Conservation (phyloP, 37 sponge, comb jelly and placozoan species). For the Haliclona indistincta region DNA sequence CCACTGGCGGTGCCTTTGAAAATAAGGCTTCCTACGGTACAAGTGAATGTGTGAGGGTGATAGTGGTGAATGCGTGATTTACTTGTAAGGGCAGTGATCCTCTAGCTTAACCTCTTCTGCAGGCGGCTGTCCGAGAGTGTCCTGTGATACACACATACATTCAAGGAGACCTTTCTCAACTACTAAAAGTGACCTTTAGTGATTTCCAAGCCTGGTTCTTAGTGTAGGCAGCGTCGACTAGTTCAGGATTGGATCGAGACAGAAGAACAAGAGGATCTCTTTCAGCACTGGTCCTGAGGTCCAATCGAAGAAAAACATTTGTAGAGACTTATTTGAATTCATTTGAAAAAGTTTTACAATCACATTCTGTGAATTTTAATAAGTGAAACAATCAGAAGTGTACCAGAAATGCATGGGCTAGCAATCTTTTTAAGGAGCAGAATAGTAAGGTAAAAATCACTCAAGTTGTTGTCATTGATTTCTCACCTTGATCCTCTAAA, state of each 20-base stretch:
- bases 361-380: too few relatives aligned
- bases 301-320: background rate
- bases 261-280: conserved; percentile 80
- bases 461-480: too few relatives aligned
- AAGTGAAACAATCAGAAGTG: background rate
- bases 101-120: conserved; percentile 66
- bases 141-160: conserved; percentile 35
- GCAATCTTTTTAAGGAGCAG: too few relatives aligned
- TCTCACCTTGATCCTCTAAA: conserved; percentile 89
- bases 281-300: conserved; percentile 76
- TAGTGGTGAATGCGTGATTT: background rate
- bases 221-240: conserved; percentile 87
- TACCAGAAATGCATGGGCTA: background rate
- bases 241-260: conserved; percentile 62
- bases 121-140: conserved; percentile 76
- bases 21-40: too few relatives aligned
- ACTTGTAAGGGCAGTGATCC: conserved; percentile 92
- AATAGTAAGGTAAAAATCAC: too few relatives aligned
- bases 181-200: conserved; percentile 52
- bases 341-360: background rate
- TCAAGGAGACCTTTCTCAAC: too few relatives aligned
- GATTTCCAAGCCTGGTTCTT: conserved; percentile 97
- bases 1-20: too few relatives aligned
- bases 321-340: background rate
- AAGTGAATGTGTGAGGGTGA: background rate